Percentiles rank a stretch among this genome's conserved stretches.
These are phyloP conservation scores for Exephanes ischioxanthus DNA, from an alignment of 2,888 invertebrate species.

Conservation along the genomic window DNA sequence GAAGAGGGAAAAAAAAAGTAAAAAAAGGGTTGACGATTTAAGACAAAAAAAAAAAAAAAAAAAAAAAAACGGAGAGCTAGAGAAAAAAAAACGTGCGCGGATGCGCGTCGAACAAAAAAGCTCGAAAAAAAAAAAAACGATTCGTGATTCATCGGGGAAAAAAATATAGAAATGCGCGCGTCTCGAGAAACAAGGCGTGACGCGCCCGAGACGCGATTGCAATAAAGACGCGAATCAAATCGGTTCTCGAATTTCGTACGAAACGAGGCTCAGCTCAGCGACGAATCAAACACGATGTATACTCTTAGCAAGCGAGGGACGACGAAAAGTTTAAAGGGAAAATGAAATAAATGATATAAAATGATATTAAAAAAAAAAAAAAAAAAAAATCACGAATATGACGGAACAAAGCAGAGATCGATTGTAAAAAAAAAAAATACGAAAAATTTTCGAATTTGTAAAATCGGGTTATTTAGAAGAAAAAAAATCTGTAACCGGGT, in stretches of 20 bases:
- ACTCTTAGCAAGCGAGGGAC: conserved; percentile 66
- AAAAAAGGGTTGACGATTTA: conserved; percentile 46
- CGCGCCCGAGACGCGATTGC: conserved; percentile 71
- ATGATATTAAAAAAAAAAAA: conserved; percentile 52
- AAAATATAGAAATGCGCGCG: conserved; percentile 16
- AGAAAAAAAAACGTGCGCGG: not conserved
- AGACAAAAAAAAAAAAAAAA: conserved; percentile 41
- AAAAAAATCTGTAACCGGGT: conserved; percentile 13
- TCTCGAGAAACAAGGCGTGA: too few relatives aligned
- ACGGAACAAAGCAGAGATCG: conserved; percentile 37
- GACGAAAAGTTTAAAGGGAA: conserved; percentile 44
- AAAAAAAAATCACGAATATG: conserved; percentile 37
- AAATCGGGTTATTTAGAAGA: not conserved
- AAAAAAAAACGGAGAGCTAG: conserved; percentile 44
- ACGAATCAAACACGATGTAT: conserved; percentile 82
- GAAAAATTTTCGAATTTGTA: conserved; percentile 1
- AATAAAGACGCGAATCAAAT: conserved; percentile 81
- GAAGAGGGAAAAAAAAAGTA: conserved; percentile 66
- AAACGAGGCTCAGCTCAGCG: conserved; percentile 78
- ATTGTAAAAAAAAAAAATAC: conserved; percentile 31
- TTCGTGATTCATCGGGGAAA: conserved; percentile 16
- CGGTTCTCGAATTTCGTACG: conserved; percentile 78
- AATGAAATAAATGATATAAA: conserved; percentile 36
- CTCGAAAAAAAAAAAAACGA: not conserved
- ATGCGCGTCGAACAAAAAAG: too few relatives aligned